These are phyloP conservation scores for Cynopterus sphinx DNA, from an alignment of 2,797 vertebrate species.

Conservation along the genomic window DNA sequence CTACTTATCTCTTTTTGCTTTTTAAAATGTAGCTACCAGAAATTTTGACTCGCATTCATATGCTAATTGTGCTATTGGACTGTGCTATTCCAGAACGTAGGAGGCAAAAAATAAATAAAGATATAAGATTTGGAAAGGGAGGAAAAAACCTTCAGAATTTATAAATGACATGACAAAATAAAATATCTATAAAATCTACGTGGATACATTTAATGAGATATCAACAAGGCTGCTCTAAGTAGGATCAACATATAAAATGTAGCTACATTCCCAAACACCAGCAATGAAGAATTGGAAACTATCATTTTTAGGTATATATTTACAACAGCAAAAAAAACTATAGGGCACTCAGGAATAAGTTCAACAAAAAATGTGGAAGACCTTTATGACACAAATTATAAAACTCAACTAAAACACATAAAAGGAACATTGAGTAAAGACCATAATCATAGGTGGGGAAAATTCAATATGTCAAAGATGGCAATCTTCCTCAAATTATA, in stretches of 20 bases:
- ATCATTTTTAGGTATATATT: not conserved
- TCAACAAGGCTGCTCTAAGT: not conserved
- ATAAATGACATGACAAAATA: not conserved
- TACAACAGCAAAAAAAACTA: not conserved
- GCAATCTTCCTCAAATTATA: not conserved
- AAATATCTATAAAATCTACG: not conserved
- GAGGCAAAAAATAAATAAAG: not conserved
- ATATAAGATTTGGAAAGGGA: not conserved
- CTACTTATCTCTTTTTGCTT: not conserved
- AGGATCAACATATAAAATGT: not conserved
- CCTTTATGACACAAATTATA: not conserved
- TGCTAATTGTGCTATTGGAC: not conserved
- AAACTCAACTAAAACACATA: not conserved
- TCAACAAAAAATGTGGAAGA: not conserved
- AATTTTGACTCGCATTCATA: not conserved
- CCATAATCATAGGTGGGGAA: too few relatives aligned
- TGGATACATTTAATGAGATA: not conserved
- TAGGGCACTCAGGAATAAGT: not conserved
- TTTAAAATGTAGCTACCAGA: not conserved
- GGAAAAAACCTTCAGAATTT: not conserved
- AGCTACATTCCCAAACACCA: not conserved
- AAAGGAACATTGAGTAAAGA: not conserved
- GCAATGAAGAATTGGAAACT: slow-evolving; percentile 20
- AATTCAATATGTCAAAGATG: not conserved
- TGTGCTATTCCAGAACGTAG: not conserved